Conservation (phyloP, 1,140 invertebrate species). For the Drosophila dunni region DNA sequence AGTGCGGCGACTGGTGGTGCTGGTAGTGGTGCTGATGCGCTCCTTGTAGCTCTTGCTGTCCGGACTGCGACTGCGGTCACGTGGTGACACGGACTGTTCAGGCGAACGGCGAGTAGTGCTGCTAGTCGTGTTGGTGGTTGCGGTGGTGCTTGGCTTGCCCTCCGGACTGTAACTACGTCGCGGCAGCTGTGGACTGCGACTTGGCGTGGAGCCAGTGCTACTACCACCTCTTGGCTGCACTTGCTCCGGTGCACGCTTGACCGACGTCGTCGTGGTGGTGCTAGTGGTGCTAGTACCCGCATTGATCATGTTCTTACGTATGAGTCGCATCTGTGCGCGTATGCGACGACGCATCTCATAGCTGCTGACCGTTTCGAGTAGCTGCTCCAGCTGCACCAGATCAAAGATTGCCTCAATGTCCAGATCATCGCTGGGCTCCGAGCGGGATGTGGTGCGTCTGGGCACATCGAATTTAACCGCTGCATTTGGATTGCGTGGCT, state of each 20-base stretch:
- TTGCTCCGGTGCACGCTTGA: constrained; percentile 12
- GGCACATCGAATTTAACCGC: constrained; percentile 88
- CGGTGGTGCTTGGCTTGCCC: constrained; percentile 2
- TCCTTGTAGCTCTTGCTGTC: constrained; percentile 34
- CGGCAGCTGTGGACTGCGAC: constrained; percentile 34
- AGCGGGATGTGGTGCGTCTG: constrained; percentile 29
- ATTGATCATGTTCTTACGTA: constrained; percentile 86
- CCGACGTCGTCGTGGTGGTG: constrained; percentile 37
- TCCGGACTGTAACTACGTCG: constrained; percentile 29
- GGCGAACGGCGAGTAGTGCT: constrained; percentile 4
- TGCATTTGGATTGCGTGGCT: constrained; percentile 71
- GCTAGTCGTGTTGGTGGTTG: background rate
- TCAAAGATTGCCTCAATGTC: constrained; percentile 90
- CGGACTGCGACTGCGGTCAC: constrained; percentile 25
- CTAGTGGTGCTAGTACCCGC: constrained; percentile 34
- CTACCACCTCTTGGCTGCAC: constrained; percentile 29
- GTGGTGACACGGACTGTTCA: background rate
- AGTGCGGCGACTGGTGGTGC: background rate
- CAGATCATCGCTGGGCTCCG: constrained; percentile 72
- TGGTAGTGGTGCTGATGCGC: constrained; percentile 8
- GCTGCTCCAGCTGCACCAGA: constrained; percentile 88
- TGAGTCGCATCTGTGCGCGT: constrained; percentile 89
- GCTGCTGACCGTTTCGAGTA: constrained; percentile 89
- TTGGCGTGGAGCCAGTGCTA: constrained; percentile 41
- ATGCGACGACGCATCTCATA: constrained; percentile 91